phyloP scores from a whole-genome alignment of 2,888 invertebrate species.

The Eupelmus urozonus region DNA sequence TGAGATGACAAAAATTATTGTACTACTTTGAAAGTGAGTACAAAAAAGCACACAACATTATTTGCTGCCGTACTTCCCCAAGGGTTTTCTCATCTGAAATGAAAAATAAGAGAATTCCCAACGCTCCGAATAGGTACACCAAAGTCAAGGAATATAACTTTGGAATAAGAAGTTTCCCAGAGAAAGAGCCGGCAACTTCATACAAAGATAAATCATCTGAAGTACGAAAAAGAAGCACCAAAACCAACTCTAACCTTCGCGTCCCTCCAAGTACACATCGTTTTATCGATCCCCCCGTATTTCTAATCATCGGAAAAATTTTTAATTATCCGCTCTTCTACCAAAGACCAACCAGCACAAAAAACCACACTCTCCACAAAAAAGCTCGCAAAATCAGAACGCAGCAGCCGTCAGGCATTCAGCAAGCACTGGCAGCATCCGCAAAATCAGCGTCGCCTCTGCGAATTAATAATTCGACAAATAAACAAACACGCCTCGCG shows the following conservation, averaged over 20 bases:
- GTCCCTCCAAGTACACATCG: too few species aligned
- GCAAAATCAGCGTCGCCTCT: too few species aligned
- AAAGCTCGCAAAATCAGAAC: too few species aligned
- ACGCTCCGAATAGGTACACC: background rate
- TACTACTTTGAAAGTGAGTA: too few species aligned
- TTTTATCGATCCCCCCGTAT: too few species aligned
- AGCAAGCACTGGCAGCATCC: too few species aligned
- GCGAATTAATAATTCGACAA: conserved; percentile 51
- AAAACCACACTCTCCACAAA: too few species aligned
- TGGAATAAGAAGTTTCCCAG: background rate
- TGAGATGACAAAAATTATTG: background rate
- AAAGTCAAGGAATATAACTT: conserved; percentile 20
- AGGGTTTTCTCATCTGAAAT: conserved; percentile 15
- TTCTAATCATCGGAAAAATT: too few species aligned
- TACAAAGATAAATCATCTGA: conserved; percentile 10
- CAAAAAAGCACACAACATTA: background rate
- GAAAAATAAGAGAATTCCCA: conserved; percentile 23
- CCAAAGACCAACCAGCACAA: too few species aligned
- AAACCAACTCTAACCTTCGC: background rate
- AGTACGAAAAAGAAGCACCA: background rate
- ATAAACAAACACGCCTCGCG: conserved; percentile 45
- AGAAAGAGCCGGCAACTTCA: background rate
- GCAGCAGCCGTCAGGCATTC: too few species aligned
- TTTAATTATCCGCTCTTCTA: too few species aligned
- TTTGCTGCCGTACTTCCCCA: background rate